Conservation (phyloP, 2,797 vertebrate species). For the Peromyscus melanophrys region DNA sequence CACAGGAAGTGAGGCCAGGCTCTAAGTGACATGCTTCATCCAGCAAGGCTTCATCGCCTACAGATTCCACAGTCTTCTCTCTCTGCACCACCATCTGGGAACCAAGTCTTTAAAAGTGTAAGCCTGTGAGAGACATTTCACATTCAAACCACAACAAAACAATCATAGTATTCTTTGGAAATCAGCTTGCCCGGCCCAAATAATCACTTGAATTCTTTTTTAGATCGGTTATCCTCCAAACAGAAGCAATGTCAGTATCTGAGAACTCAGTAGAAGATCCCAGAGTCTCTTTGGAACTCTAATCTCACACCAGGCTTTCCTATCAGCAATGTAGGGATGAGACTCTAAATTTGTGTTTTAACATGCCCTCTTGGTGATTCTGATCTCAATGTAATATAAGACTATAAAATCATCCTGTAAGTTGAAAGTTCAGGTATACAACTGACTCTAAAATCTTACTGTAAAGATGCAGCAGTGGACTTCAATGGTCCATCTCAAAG, state of each 20-base stretch:
- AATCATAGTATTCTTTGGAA: neutral
- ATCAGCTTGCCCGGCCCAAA: neutral
- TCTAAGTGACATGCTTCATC: neutral
- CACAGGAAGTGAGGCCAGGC: neutral
- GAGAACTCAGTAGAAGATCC: neutral
- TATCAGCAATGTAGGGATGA: neutral
- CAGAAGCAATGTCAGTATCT: neutral
- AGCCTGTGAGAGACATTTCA: neutral
- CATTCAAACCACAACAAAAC: neutral
- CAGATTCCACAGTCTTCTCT: neutral
- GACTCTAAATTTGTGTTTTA: neutral
- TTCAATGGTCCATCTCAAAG: neutral
- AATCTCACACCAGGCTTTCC: neutral
- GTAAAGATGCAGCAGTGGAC: neutral
- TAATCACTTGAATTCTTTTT: neutral
- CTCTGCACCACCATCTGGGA: neutral
- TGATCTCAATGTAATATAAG: neutral
- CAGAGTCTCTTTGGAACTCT: neutral
- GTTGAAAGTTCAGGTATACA: neutral
- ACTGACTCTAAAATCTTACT: neutral
- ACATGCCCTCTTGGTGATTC: neutral
- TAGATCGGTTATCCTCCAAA: neutral
- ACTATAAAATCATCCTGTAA: constrained; percentile 11
- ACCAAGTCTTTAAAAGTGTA: neutral
- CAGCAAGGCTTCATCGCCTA: neutral